Conservation (phyloP, 2,797 vertebrate species). For the Podargus strigoides region DNA sequence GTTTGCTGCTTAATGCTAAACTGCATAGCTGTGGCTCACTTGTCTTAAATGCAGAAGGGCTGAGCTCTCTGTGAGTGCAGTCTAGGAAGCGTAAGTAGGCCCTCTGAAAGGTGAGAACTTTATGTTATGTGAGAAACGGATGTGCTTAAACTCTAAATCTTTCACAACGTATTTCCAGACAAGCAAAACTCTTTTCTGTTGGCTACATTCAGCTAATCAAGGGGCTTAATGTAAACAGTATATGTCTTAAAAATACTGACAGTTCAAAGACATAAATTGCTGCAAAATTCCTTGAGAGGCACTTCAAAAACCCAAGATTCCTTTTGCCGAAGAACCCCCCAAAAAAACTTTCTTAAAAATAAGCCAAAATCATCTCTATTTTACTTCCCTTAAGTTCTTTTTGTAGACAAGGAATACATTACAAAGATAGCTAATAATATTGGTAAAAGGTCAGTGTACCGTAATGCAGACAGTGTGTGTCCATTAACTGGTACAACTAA, state of each 20-base stretch:
- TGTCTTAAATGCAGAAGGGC: background rate
- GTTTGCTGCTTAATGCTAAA: background rate
- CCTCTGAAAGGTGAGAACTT: background rate
- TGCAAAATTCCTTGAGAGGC: background rate
- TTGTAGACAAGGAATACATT: background rate
- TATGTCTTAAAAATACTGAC: background rate
- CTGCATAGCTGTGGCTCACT: background rate
- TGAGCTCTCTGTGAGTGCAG: background rate
- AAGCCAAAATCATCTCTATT: background rate
- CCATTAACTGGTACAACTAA: background rate
- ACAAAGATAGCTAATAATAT: background rate
- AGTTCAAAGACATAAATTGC: background rate
- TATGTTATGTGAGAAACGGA: background rate
- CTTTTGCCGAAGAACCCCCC: background rate
- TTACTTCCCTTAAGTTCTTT: background rate
- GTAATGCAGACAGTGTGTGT: background rate
- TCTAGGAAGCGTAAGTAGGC: background rate
- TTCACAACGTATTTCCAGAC: background rate
- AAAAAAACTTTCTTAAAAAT: background rate
- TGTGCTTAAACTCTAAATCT: background rate
- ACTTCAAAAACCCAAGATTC: background rate
- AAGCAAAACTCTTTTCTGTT: background rate
- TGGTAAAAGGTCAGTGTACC: background rate
- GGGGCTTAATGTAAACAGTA: background rate
- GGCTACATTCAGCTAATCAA: background rate